Percentiles rank a stretch among this genome's conserved stretches.
Evolutionary conservation across 2,888 invertebrate genomes (phyloP).

Genomic region (Frankliniella fusca): DNA sequence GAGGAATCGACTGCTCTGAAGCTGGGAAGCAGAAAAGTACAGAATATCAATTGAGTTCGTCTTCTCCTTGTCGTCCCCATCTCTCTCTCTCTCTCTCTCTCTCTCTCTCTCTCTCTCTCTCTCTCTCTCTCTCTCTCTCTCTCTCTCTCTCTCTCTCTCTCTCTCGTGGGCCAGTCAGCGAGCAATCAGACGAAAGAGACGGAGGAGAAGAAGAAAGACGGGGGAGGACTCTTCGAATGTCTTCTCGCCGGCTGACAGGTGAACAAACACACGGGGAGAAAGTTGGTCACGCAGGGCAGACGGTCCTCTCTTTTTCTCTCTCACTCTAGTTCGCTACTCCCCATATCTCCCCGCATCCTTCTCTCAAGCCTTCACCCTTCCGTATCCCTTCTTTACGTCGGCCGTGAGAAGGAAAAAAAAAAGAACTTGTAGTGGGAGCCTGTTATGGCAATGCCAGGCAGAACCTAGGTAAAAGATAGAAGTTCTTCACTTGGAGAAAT

Average conservation of each 20-base stretch:
- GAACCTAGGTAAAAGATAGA: no score
- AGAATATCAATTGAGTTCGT: background rate
- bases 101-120: slow-evolving; percentile 1
- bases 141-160: slow-evolving; percentile 1
- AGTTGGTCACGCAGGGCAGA: background rate
- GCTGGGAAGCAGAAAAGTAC: background rate
- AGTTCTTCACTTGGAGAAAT: no score
- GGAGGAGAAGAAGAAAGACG: background rate
- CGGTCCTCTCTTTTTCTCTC: background rate
- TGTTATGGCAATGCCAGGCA: no score
- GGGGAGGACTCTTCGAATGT: background rate
- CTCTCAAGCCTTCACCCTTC: background rate
- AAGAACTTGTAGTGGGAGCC: no score
- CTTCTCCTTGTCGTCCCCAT: background rate
- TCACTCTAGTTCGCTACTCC: background rate
- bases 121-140: background rate
- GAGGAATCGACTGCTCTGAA: background rate
- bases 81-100: background rate
- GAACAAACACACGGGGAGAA: background rate
- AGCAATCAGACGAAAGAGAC: background rate
- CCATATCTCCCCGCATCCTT: background rate
- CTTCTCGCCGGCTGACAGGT: background rate
- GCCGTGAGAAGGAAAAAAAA: no score
- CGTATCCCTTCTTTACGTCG: background rate
- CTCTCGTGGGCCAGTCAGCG: background rate